Conservation (phyloP, 2,888 invertebrate species). For the Orthosia cruda region DNA sequence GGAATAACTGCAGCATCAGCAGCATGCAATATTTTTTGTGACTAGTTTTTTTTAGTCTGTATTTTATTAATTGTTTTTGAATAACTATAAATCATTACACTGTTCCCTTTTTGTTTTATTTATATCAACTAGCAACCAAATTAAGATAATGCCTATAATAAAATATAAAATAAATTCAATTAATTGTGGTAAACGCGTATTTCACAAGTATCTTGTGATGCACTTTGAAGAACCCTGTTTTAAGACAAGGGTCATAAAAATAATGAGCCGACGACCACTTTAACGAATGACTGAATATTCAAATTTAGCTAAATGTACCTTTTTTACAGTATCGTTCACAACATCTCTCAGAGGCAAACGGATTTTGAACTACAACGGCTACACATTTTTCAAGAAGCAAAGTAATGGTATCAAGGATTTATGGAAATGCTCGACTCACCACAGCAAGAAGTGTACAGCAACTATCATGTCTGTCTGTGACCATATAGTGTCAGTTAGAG, state of each 20-base stretch:
- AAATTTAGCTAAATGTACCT: neutral
- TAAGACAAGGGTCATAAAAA: no score
- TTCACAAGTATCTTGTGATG: neutral
- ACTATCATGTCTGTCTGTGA: constrained; percentile 51
- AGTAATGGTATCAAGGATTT: constrained; percentile 24
- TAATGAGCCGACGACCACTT: no score
- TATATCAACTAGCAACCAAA: neutral
- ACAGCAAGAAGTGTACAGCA: constrained; percentile 66
- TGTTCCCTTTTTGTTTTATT: constrained; percentile 20
- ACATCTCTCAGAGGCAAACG: constrained; percentile 33
- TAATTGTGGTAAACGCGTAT: no score
- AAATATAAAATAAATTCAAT: no score
- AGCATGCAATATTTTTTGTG: neutral
- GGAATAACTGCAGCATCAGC: neutral
- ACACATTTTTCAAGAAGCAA: constrained; percentile 40
- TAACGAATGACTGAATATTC: no score
- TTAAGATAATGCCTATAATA: neutral
- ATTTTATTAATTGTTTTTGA: constrained; percentile 17
- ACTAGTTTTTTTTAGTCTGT: neutral
- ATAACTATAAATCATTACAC: constrained; percentile 22
- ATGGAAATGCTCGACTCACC: constrained; percentile 72
- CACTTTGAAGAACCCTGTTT: no score
- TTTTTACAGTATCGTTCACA: constrained; percentile 36
- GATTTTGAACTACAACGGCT: constrained; percentile 37
- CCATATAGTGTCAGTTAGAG: constrained; percentile 56